These are phyloP conservation scores for Echeneis naucrates DNA, from an alignment of 2,797 vertebrate genomes.

Conservation along the genomic window DNA sequence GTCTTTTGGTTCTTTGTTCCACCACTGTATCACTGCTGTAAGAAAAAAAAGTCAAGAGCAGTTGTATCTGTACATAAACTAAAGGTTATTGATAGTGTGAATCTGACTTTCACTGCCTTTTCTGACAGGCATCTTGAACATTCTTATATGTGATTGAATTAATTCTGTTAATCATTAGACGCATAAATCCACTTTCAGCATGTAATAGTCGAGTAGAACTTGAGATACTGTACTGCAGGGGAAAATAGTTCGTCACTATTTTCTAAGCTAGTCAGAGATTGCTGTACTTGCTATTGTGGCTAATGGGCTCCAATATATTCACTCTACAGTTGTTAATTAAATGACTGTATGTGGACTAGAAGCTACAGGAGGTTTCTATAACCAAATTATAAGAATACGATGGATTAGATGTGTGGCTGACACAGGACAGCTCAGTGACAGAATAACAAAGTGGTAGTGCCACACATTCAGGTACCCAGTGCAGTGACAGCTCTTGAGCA, in stretches of 20 bases:
- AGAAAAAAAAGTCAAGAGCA: conserved; percentile 19
- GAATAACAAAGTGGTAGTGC: conserved; percentile 11
- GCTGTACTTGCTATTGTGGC: background rate
- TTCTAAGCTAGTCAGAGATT: background rate
- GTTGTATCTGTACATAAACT: conserved; percentile 59
- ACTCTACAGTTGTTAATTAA: background rate
- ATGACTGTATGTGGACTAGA: background rate
- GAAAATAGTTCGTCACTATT: background rate
- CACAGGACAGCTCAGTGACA: conserved; percentile 15
- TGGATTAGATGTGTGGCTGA: conserved; percentile 10
- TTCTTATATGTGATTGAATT: too few species aligned
- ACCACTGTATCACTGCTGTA: conserved; percentile 45
- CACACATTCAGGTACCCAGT: background rate
- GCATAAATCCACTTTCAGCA: background rate
- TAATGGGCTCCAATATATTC: background rate
- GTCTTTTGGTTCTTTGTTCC: conserved; percentile 64
- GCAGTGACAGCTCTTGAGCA: conserved; percentile 32
- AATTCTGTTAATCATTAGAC: too few species aligned
- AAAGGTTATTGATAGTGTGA: conserved; percentile 43
- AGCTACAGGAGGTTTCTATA: background rate
- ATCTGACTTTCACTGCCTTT: conserved; percentile 25
- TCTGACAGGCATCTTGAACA: background rate
- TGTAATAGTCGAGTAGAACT: background rate
- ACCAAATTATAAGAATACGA: background rate
- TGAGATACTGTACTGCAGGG: background rate